phyloP scores from a whole-genome alignment of 2,113 vertebrate species.

The Siphamia tubifer region DNA sequence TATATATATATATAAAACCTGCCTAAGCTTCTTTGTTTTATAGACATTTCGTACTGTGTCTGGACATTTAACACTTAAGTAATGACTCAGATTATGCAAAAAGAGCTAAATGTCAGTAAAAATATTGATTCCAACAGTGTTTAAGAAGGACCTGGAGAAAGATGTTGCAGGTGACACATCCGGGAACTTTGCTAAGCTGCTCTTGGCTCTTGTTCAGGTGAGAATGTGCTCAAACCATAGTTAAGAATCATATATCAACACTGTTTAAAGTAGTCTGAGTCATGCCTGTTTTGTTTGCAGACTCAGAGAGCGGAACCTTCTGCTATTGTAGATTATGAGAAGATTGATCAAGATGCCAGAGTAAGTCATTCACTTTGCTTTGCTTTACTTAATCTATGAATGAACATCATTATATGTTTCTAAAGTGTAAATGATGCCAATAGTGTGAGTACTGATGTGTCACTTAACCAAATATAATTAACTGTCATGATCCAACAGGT shows the following conservation, averaged over 20 bases:
- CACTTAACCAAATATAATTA: too few species aligned
- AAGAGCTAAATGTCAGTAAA: neutral
- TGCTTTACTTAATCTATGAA: too few species aligned
- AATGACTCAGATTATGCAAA: neutral
- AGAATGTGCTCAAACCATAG: neutral
- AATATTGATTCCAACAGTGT: slow-evolving; percentile 78
- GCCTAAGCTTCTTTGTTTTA: neutral
- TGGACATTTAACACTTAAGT: neutral
- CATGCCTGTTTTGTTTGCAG: slow-evolving; percentile 66
- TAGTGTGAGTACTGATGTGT: too few species aligned
- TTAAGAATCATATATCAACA: neutral
- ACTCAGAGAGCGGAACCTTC: slow-evolving; percentile 85
- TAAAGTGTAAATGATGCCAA: too few species aligned
- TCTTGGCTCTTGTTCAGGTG: slow-evolving; percentile 92
- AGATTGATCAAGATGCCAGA: slow-evolving; percentile 92
- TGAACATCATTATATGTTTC: too few species aligned
- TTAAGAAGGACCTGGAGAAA: slow-evolving; percentile 94
- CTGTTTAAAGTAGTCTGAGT: neutral
- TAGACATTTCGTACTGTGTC: neutral
- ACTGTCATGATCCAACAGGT: too few species aligned
- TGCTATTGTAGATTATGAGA: slow-evolving; percentile 88
- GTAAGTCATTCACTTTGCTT: slow-evolving; percentile 81
- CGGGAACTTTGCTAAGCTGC: slow-evolving; percentile 92
- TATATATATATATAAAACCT: too few species aligned
- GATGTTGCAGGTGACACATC: slow-evolving; percentile 95